Conservation (phyloP, 2,888 invertebrate genomes). For the Aricia artaxerxes region DNA sequence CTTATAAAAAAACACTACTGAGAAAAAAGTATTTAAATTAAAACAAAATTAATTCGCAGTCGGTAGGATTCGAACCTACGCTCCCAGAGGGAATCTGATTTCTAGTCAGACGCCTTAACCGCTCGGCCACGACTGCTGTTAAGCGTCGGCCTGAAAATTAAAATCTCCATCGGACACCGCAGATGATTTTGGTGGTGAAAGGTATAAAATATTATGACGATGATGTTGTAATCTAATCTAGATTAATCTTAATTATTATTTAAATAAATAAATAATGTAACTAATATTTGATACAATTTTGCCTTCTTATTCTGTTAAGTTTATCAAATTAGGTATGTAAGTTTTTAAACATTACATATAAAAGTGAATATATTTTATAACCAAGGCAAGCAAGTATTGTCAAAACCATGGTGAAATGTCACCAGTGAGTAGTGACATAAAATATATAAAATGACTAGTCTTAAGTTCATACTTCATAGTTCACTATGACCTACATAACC, state of each 20-base stretch:
- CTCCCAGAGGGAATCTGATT: conserved; percentile 95
- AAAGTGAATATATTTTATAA: too few species aligned
- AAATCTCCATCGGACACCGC: not conserved
- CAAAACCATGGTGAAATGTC: too few species aligned
- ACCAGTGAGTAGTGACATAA: too few species aligned
- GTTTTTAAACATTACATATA: too few species aligned
- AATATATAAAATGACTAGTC: too few species aligned
- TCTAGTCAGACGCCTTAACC: conserved; percentile 95
- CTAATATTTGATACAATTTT: too few species aligned
- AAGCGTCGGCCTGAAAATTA: not conserved
- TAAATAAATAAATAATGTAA: too few species aligned
- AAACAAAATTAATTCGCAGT: conserved; percentile 77
- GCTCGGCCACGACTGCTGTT: conserved; percentile 90
- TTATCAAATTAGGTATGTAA: too few species aligned
- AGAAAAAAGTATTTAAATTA: too few species aligned
- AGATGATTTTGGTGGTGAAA: not conserved
- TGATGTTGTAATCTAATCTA: not conserved
- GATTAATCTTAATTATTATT: not conserved
- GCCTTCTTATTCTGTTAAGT: too few species aligned
- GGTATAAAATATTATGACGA: not conserved
- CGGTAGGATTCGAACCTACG: conserved; percentile 95
- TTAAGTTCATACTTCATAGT: not conserved
- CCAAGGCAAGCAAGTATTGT: too few species aligned
- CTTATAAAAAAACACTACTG: too few species aligned
- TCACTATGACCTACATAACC: not conserved